phyloP scores from a whole-genome alignment of 2,113 vertebrate species.

The Oostethus manadensis region DNA sequence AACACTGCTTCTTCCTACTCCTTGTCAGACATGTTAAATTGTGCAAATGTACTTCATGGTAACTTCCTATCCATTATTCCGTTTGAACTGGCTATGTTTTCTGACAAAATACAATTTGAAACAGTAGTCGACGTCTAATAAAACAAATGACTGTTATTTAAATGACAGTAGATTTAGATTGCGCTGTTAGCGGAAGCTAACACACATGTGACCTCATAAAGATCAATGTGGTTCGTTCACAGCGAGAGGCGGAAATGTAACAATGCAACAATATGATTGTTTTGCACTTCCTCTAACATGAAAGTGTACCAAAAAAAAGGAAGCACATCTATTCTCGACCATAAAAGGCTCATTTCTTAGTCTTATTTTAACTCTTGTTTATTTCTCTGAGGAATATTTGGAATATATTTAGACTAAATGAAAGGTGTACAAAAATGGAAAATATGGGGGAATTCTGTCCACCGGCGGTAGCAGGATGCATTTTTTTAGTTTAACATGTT shows the following conservation, averaged over 20 bases:
- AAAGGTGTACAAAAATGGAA: constrained; percentile 43
- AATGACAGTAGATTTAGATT: no score
- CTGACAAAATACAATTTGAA: neutral
- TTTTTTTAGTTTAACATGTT: neutral
- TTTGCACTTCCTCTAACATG: constrained; percentile 74
- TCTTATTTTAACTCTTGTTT: constrained; percentile 73
- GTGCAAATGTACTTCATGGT: no score
- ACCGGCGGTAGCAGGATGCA: constrained; percentile 42
- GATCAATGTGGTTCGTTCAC: constrained; percentile 71
- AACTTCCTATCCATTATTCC: no score
- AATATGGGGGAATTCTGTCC: constrained; percentile 35
- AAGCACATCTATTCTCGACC: constrained; percentile 68
- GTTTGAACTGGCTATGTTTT: no score
- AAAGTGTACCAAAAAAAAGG: constrained; percentile 66
- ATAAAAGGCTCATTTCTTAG: constrained; percentile 66
- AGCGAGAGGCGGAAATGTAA: constrained; percentile 76
- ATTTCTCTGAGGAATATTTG: constrained; percentile 64
- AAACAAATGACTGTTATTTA: neutral
- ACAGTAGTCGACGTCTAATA: neutral
- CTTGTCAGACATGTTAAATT: no score
- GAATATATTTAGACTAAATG: constrained; percentile 68
- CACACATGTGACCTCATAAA: constrained; percentile 65
- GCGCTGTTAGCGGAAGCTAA: constrained; percentile 18
- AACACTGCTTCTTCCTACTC: no score
- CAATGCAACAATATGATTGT: constrained; percentile 81